These are phyloP conservation scores for Leistus spinibarbis DNA, from an alignment of 2,888 invertebrate species.

Conservation along the genomic window DNA sequence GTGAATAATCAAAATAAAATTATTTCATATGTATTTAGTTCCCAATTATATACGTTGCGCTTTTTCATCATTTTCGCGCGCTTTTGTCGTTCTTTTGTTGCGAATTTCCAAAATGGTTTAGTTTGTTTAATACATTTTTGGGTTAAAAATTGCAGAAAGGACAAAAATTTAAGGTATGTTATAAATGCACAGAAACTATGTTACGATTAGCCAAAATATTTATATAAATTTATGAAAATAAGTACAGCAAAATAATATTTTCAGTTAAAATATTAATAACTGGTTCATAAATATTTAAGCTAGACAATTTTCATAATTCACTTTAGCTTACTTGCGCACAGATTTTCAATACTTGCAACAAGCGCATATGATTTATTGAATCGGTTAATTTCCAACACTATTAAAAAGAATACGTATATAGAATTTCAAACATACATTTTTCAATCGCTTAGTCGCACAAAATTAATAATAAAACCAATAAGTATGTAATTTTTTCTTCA, in stretches of 20 bases:
- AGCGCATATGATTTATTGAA: background rate
- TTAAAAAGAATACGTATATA: background rate
- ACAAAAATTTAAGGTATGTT: background rate
- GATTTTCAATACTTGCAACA: no score
- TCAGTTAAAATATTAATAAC: no score
- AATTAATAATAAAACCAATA: background rate
- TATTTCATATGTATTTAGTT: background rate
- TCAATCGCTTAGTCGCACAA: background rate
- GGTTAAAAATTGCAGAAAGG: background rate
- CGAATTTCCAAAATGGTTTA: background rate
- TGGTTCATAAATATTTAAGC: no score
- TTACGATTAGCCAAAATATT: background rate
- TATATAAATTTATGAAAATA: background rate
- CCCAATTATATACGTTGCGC: background rate
- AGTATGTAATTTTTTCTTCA: conserved; percentile 32
- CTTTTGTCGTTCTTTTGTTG: background rate
- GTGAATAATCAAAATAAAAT: background rate
- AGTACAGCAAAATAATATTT: no score
- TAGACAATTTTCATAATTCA: background rate
- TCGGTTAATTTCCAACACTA: background rate
- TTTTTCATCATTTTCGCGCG: background rate
- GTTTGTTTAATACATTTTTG: background rate
- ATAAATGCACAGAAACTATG: background rate
- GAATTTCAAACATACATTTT: background rate
- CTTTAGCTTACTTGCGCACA: background rate